phyloP scores from a whole-genome alignment of 2,797 vertebrate species.

The Podargus strigoides region DNA sequence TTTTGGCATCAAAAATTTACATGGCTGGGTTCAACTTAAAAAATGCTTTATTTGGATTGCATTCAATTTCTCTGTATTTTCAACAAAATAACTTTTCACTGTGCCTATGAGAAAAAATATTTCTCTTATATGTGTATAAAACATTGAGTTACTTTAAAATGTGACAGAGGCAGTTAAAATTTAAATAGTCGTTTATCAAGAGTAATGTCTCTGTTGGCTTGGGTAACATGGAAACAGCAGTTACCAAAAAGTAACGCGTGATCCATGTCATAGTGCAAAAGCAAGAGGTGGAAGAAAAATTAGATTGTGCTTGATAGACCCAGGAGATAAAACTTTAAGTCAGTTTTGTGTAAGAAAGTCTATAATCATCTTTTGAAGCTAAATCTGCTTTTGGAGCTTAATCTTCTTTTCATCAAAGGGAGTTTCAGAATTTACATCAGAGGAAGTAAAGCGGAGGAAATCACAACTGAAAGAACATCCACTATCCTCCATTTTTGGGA shows the following conservation, averaged over 20 bases:
- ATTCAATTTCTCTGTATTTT: constrained; percentile 4
- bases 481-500: background rate
- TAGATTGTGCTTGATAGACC: background rate
- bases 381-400: background rate
- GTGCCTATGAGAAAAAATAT: background rate
- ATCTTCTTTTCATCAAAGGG: background rate
- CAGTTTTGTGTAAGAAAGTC: background rate
- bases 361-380: background rate
- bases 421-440: background rate
- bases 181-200: constrained; percentile 32
- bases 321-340: constrained; percentile 4
- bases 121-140: background rate
- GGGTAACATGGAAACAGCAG: background rate
- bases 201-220: background rate
- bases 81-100: background rate
- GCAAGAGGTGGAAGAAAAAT: background rate
- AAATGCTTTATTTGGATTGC: constrained; percentile 23
- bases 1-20: background rate
- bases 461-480: background rate
- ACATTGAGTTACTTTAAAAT: background rate
- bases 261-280: background rate
- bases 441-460: background rate
- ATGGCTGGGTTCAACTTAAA: background rate
- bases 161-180: background rate
- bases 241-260: background rate